phyloP scores from a whole-genome alignment of 2,888 invertebrate species.

The Macrophya alboannulata region DNA sequence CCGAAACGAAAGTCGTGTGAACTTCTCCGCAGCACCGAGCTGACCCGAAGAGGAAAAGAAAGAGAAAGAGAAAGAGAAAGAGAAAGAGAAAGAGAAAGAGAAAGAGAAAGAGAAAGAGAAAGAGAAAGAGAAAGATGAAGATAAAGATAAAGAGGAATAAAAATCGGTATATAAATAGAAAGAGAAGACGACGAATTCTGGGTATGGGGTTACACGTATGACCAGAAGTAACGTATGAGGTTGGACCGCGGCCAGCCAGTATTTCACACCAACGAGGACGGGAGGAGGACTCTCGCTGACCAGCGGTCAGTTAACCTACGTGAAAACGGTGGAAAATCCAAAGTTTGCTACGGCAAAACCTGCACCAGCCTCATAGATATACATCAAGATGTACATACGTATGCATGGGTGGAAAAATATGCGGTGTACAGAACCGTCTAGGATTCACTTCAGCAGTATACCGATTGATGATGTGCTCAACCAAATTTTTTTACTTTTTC shows the following conservation, averaged over 20 bases:
- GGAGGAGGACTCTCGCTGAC: conserved; percentile 61
- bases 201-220: conserved; percentile 66
- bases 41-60: conserved; percentile 43
- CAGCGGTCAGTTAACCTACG: conserved; percentile 72
- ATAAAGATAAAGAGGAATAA: conserved; percentile 9
- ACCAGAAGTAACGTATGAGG: conserved; percentile 76
- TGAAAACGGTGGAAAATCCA: conserved; percentile 64
- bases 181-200: conserved; percentile 51
- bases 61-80: conserved; percentile 41
- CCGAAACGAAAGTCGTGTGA: conserved; percentile 56
- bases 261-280: conserved; percentile 74
- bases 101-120: neutral
- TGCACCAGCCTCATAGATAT: neutral
- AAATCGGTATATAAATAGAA: conserved; percentile 35
- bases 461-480: neutral
- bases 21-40: neutral
- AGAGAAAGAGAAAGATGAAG: conserved; percentile 30
- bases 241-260: conserved; percentile 77
- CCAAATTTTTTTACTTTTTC: neutral
- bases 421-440: neutral
- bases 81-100: conserved; percentile 42
- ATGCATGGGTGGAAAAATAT: neutral
- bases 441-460: neutral
- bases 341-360: neutral
- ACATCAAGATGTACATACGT: neutral